Conservation (phyloP, 2,797 vertebrate species). For the Chaunax sp. region DNA sequence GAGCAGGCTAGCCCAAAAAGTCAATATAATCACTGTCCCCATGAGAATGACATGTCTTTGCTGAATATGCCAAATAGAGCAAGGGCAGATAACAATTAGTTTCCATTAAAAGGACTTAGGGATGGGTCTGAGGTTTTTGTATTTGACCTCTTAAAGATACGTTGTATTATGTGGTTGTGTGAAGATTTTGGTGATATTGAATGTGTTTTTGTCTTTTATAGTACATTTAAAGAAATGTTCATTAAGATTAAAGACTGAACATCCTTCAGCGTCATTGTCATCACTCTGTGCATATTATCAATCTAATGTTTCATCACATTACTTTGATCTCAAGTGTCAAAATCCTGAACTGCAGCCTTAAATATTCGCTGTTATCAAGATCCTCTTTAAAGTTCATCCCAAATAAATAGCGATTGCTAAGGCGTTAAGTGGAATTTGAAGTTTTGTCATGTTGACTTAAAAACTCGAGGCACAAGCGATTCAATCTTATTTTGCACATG, state of each 20-base stretch:
- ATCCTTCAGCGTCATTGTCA: not conserved
- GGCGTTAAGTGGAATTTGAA: conserved; percentile 33
- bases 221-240: too few species aligned
- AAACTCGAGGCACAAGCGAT: conserved; percentile 50
- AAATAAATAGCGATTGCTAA: conserved; percentile 45
- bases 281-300: too few species aligned
- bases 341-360: conserved; percentile 6
- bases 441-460: conserved; percentile 34
- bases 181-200: too few species aligned
- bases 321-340: conserved; percentile 1
- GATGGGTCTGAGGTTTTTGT: conserved; percentile 40
- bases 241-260: not conserved
- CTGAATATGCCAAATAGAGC: conserved; percentile 70
- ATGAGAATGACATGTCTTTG: conserved; percentile 73
- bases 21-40: conserved; percentile 75
- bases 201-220: too few species aligned
- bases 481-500: not conserved
- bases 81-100: conserved; percentile 61
- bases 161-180: conserved; percentile 23
- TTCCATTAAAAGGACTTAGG: conserved; percentile 54
- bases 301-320: too few species aligned
- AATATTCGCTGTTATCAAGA: not conserved
- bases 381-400: conserved; percentile 13
- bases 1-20: conserved; percentile 64
- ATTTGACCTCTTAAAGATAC: conserved; percentile 28